Base-by-base conservation (phyloP, 2,797 vertebrate genomes). In the Chiroxiphia lanceolata region DNA sequence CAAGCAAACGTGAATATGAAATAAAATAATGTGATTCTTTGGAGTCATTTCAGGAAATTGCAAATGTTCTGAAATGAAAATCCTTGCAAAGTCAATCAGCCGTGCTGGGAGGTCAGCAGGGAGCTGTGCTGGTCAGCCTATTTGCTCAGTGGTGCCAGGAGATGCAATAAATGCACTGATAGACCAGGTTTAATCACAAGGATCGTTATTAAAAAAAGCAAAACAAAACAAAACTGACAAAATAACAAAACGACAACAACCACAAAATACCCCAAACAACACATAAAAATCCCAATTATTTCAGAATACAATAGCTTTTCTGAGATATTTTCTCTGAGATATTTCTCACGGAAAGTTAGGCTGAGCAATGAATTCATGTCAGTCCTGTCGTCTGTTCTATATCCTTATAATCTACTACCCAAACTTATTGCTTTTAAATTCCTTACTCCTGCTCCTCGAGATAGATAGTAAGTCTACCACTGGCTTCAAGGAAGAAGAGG, bases 21-120 rank as follows among this genome's bases (percentile, higher is more conserved):
- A 90, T 60, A 93, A 93, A 83, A 88, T 79, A 40, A 90, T 95
- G 86, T 34, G 88, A 89, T 94, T 90, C 85, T 96, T 95, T 54
- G 60, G 70, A 96, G 83, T 70, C 56, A 92, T 90, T 95, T 93
- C 91, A 94, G 94, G 91, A 96, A 97, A 96, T 93, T 96, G 86
- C 88, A 93, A 91, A 72, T 82, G 91, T 87, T 89, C 78, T 85
- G 86, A 94, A 94, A 96, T 94, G 94, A 96, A 96, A 95, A 95
- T 91, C 88, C 80, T 94, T 77, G 44, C 83, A 54, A 92, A 96
- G 95, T 93, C 90, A 96, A 94, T 94, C 96, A 97, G 77, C 67
- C 7, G 0, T 68, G 70, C 90, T 77, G 64, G 71, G 75, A 89
- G 91, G 83, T 92, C 93, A 96, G 91, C 81, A 93, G 95, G 80